Evolutionary conservation across 2,797 vertebrate genomes (phyloP).

Genomic region (Triplophysa bombifrons): DNA sequence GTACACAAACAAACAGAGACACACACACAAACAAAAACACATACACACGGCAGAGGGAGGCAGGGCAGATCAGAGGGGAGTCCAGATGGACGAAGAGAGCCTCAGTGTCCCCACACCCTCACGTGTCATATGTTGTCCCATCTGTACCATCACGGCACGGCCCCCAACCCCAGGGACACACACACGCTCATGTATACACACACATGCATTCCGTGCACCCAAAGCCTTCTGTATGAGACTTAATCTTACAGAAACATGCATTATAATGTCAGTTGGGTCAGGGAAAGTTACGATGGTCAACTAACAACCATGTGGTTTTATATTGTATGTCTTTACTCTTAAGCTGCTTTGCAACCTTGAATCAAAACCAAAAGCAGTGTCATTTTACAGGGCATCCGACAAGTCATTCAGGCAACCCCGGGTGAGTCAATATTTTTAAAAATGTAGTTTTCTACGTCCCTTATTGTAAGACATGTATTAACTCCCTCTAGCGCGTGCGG

Average conservation of each 20-base stretch:
- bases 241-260: constrained; percentile 26
- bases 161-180: constrained; percentile 76
- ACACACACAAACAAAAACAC: constrained; percentile 51
- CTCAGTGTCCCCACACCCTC: constrained; percentile 71
- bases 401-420: not conserved
- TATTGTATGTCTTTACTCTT: no score
- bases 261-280: constrained; percentile 9
- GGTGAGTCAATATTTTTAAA: not conserved
- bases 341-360: no score
- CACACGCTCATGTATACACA: constrained; percentile 61
- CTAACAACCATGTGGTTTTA: not conserved
- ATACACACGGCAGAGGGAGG: constrained; percentile 73
- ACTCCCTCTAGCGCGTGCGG: not conserved
- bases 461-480: not conserved
- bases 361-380: not conserved
- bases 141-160: constrained; percentile 81
- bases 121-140: constrained; percentile 87
- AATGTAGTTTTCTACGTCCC: not conserved
- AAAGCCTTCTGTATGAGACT: constrained; percentile 18
- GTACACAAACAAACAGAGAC: constrained; percentile 50
- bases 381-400: not conserved
- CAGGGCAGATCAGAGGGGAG: constrained; percentile 79
- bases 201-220: constrained; percentile 24
- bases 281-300: not conserved
- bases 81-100: constrained; percentile 78